Base-by-base conservation (phyloP, 2,888 invertebrate species). In the Hecatera dysodea region DNA sequence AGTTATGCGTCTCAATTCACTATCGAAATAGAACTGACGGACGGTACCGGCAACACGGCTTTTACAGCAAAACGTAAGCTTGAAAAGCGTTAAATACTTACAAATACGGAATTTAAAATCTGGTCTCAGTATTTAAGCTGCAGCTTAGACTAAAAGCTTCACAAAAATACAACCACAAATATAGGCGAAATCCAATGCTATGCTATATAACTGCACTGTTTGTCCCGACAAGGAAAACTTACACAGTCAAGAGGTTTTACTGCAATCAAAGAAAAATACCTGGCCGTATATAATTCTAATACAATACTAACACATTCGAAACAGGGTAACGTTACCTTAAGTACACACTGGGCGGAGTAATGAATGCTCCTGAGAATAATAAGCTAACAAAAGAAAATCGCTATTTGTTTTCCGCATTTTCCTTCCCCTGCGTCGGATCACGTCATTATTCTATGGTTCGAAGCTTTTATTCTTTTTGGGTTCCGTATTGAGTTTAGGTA, bases 351-450 rank as follows among this genome's bases (percentile, higher is more conserved):
- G 89, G 86, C 90, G 89, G 83, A 93, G 88, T 95, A 95, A 95
- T 95, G 93, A 95, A 94, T 93, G 89, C 95, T 88, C 94, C 70
- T 79, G 93, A 90, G 94, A 92, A 92, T 94, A 94, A 95, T 95
- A 95, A 94, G 93, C 95, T 85, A 95, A 95, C 95, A 95, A 95
- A 94, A 95, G 95, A 95, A 94, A 94, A 94, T 93, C 93, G 93
- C 89, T 95, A 92, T 95, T 95, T 95, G 93, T 94, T 93, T 94
- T 93, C 90, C 92, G 89, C 87, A 90, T 90, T 79, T 91, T 89
- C 90, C 89, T 91, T 93, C 94, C 92, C 88, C 83, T 80, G 87
- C 87, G 89, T 86, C 91, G 93, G 92, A 93, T 93, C 93, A 90
- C 93, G 91, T 93, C 92, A 93, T 95, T 95, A 95, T 95, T 93